Conservation (phyloP, 2,797 vertebrate species). For the Oreortyx pictus region DNA sequence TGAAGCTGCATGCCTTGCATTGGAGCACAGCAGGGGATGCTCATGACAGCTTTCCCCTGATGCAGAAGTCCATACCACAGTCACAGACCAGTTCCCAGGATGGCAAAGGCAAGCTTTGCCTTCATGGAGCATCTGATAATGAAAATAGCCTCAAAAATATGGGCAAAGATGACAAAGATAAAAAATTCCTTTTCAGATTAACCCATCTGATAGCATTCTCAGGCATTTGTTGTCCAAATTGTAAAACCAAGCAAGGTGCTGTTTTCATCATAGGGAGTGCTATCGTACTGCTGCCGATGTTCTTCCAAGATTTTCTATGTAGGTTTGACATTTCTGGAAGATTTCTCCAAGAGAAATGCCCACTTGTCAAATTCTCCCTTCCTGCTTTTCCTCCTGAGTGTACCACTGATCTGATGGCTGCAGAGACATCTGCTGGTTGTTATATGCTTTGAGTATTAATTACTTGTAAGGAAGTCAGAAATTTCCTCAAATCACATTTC, state of each 20-base stretch:
- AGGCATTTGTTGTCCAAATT: rapidly evolving
- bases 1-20: background rate
- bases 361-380: background rate
- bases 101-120: background rate
- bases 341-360: background rate
- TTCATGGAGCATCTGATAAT: background rate
- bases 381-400: background rate
- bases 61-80: background rate
- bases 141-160: background rate
- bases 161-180: background rate
- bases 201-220: background rate
- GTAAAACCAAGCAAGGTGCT: background rate
- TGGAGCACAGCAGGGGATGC: background rate
- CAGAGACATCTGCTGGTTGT: constrained; percentile 59
- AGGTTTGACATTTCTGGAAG: constrained; percentile 24
- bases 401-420: background rate
- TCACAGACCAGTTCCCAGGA: background rate
- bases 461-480: background rate
- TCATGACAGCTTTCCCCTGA: background rate
- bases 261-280: background rate
- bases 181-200: background rate
- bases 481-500: background rate
- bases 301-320: background rate
- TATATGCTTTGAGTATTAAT: background rate
- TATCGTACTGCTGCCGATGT: background rate